These are phyloP conservation scores for Zaprionus tsacasi DNA, from an alignment of 1,140 invertebrate species.

Conservation along the genomic window DNA sequence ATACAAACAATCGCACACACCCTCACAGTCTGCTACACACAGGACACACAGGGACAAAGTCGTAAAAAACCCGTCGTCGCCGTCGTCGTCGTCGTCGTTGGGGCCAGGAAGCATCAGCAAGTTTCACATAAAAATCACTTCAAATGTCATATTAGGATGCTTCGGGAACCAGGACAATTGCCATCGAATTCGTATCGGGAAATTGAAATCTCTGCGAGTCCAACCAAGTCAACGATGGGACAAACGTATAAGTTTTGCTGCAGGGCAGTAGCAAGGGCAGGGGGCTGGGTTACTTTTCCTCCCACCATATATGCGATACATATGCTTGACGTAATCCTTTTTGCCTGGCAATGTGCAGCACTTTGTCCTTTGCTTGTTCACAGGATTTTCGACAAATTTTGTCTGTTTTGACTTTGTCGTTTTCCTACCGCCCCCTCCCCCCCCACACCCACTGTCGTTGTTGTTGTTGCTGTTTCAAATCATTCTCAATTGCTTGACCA, in stretches of 20 bases:
- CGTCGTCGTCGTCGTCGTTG: constrained; percentile 39
- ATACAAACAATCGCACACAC: constrained; percentile 50
- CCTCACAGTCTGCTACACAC: constrained; percentile 21
- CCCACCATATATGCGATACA: constrained; percentile 63
- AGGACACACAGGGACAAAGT: constrained; percentile 45
- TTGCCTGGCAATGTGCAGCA: constrained; percentile 69
- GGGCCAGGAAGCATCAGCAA: constrained; percentile 72
- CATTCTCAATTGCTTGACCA: constrained; percentile 81
- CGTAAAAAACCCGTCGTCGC: constrained; percentile 49
- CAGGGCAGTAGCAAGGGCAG: not conserved
- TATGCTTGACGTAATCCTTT: constrained; percentile 82
- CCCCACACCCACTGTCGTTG: constrained; percentile 2
- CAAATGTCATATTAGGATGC: constrained; percentile 78
- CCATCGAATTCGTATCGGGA: constrained; percentile 74
- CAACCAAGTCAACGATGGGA: constrained; percentile 42
- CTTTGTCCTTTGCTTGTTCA: constrained; percentile 78
- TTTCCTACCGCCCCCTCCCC: constrained; percentile 14
- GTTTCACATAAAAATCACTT: constrained; percentile 82
- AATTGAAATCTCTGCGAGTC: constrained; percentile 73
- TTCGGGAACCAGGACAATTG: constrained; percentile 65
- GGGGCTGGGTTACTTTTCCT: constrained; percentile 16
- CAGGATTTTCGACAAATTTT: constrained; percentile 80
- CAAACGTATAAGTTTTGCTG: constrained; percentile 69
- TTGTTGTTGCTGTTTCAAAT: constrained; percentile 51
- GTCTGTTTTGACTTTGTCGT: constrained; percentile 72